Base-by-base conservation (phyloP, 2,113 vertebrate genomes). In the Poeciliopsis occidentalis region DNA sequence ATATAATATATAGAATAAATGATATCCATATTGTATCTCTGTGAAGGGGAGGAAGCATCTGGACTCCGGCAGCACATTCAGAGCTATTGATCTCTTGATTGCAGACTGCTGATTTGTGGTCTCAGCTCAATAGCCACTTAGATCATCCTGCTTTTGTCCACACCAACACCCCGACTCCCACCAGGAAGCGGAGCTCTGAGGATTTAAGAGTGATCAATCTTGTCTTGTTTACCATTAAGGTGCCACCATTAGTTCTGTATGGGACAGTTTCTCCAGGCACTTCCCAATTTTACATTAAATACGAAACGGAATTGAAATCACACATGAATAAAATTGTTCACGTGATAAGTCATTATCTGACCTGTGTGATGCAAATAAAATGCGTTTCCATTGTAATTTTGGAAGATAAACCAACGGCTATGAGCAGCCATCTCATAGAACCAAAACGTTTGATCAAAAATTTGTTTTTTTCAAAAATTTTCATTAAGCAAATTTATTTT, bases 201-300 rank as follows among this genome's bases (percentile, higher is more conserved):
- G 12, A 31, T 63, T 72, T 72, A 24, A 73, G 44, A 32, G 29
- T 13, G 29, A n/a, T 51, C 22, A 73, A 65, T 57, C 60, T 29
- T 30, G 47, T 17, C 15, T 7, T 54, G 47, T 54, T 54, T 19
- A 51, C 44, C 44, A 51, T 51, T 51, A 51, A 51, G 19, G 19
- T 11, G 44, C 44, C 19, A 22, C 8, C 22, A 24, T 54, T 54
- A 54, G 15, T 22, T 54, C 47, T 22, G 47, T 54, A 15, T 41
- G 13, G 13, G 0, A 41, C 39, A 41, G 39, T 54, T 54, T 54
- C 47, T 34, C 34, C 34, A 34, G 32, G 32, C 8, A 2, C 32
- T 34, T 8, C 34, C 34, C 2, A 11, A 11, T 37, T 37, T 37
- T 11, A 10, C 34, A 37, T 37, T 37, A 37, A 37, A 37, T 11